Evolutionary conservation across 2,113 vertebrate species (phyloP).

Genomic region (Nothoprocta pentlandii): DNA sequence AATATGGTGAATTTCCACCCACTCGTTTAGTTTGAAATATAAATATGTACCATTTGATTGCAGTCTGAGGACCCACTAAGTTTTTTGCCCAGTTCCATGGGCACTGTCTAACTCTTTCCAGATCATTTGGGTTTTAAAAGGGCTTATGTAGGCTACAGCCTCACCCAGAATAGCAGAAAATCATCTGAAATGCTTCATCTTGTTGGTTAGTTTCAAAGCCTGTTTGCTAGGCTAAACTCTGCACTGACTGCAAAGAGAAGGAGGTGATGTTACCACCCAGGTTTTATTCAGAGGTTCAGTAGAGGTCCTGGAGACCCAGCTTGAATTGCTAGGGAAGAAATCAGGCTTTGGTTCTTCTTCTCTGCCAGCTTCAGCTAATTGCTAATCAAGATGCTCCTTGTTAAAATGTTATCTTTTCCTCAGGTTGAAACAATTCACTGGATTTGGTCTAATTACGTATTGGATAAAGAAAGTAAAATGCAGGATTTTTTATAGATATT

Average conservation of each 20-base stretch:
- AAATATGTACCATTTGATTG: neutral
- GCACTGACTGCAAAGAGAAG: neutral
- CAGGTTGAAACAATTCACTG: neutral
- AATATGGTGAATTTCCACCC: neutral
- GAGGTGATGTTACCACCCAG: neutral
- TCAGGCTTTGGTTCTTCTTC: neutral
- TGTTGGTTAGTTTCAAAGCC: neutral
- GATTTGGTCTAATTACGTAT: neutral
- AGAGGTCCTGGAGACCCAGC: neutral
- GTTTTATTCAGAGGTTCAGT: neutral
- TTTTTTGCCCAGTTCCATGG: neutral
- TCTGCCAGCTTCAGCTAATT: neutral
- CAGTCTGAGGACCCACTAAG: neutral
- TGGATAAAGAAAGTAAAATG: neutral
- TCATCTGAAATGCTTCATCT: neutral
- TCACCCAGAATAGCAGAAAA: neutral
- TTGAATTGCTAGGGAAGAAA: neutral
- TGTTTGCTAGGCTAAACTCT: neutral
- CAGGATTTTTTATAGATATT: neutral
- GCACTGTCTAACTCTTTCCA: neutral
- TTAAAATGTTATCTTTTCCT: neutral
- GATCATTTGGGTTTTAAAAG: neutral
- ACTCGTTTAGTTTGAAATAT: neutral
- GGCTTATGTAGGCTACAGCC: neutral
- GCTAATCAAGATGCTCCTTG: neutral